Conservation (phyloP, 2,888 invertebrate species). For the Pollenia labialis region DNA sequence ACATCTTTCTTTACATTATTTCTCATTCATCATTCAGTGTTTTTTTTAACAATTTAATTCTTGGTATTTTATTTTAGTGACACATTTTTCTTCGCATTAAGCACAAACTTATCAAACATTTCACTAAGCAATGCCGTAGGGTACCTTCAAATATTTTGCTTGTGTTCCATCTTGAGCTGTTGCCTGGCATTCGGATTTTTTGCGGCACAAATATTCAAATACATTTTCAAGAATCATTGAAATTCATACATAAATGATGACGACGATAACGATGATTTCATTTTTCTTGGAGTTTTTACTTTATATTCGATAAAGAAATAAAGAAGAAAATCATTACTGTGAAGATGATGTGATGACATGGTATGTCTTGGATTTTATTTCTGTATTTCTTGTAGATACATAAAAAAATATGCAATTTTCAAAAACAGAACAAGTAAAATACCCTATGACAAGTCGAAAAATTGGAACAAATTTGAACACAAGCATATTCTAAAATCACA, state of each 20-base stretch:
- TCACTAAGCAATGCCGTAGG: slow-evolving; percentile 6
- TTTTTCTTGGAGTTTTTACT: background rate
- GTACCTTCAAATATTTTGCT: slow-evolving; percentile 6
- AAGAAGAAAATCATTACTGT: slow-evolving; percentile 10
- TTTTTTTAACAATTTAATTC: too few relatives aligned
- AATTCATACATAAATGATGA: slow-evolving; percentile 54
- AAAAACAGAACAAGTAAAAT: slow-evolving; percentile 6
- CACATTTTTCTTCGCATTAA: background rate
- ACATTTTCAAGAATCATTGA: slow-evolving; percentile 54
- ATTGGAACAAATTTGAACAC: background rate
- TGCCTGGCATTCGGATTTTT: slow-evolving; percentile 2
- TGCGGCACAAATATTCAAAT: slow-evolving; percentile 51
- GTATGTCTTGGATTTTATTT: background rate
- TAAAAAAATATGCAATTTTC: slow-evolving; percentile 5
- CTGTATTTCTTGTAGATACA: background rate
- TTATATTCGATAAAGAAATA: slow-evolving; percentile 15
- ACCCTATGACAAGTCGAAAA: background rate
- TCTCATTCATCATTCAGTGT: too few relatives aligned
- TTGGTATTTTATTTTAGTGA: background rate
- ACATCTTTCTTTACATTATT: too few relatives aligned
- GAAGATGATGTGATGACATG: slow-evolving; percentile 6
- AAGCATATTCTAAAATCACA: background rate
- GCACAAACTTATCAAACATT: slow-evolving; percentile 4
- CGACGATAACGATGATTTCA: background rate
- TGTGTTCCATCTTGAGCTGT: background rate